Percentiles rank a stretch among this genome's conserved stretches.
Conservation (phyloP, 2,113 vertebrate species). For the Crocuta crocuta region DNA sequence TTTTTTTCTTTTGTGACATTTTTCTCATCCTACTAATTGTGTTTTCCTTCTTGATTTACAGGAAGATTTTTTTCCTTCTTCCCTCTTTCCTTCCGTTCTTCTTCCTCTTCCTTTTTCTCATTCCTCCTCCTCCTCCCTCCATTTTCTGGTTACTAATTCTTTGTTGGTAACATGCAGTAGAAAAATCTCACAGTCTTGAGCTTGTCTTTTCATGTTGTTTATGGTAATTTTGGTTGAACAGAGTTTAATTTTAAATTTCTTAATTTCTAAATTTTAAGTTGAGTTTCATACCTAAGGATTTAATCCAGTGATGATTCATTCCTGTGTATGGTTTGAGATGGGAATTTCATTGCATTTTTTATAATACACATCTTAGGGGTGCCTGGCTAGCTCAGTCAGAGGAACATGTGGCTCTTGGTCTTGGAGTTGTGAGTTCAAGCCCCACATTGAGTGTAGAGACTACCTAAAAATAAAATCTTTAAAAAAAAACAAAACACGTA, state of each 20-base stretch:
- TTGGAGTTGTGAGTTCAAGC: no score
- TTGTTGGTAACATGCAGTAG: not conserved
- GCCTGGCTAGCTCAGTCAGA: no score
- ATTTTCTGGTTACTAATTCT: not conserved
- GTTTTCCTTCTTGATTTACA: not conserved
- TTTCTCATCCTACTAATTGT: not conserved
- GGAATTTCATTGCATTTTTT: not conserved
- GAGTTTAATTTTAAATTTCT: conserved; percentile 18
- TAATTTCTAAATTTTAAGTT: not conserved
- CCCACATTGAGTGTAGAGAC: no score
- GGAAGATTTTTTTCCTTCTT: not conserved
- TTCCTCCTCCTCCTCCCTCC: no score
- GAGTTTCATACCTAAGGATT: not conserved
- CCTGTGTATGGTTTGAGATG: not conserved
- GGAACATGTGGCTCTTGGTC: no score
- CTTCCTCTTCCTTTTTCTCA: no score
- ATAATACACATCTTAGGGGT: not conserved
- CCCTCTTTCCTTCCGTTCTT: not conserved
- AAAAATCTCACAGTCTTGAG: not conserved
- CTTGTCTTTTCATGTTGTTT: conserved; percentile 1
- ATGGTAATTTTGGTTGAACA: not conserved
- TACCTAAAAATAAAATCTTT: no score
- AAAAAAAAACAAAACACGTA: not conserved
- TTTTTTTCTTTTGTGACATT: not conserved
- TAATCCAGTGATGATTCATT: not conserved